Evolutionary conservation across 2,888 invertebrate genomes (phyloP).

Genomic region (Seira ritae): DNA sequence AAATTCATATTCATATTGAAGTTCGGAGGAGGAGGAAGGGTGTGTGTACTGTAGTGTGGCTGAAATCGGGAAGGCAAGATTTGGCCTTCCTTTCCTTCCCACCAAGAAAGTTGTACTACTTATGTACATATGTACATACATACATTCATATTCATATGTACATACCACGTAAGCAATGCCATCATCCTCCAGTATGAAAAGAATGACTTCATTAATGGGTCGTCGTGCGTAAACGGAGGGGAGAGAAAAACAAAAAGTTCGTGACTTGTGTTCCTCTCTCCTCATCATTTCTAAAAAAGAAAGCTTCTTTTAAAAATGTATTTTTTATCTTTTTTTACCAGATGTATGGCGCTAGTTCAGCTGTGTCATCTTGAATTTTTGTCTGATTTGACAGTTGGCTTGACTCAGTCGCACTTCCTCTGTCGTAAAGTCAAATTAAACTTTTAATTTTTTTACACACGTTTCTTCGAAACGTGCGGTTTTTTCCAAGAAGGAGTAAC

Average conservation of each 20-base stretch:
- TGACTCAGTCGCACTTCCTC: too few relatives aligned
- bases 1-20: conserved; percentile 43
- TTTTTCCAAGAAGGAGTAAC: too few relatives aligned
- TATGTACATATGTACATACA: too few relatives aligned
- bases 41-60: neutral
- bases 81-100: conserved; percentile 4
- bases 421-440: conserved; percentile 10
- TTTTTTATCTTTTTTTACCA: conserved; percentile 7
- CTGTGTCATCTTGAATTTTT: conserved; percentile 8
- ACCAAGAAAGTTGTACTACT: too few relatives aligned
- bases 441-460: neutral
- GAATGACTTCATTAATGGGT: conserved; percentile 43
- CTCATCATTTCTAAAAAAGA: conserved; percentile 11
- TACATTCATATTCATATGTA: too few relatives aligned
- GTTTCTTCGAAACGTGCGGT: neutral
- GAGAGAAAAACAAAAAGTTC: conserved; percentile 22
- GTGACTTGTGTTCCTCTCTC: conserved; percentile 14
- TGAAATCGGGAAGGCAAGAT: too few relatives aligned
- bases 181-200: too few relatives aligned
- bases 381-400: neutral
- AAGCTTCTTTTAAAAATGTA: neutral
- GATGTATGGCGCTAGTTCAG: neutral
- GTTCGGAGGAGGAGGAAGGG: neutral
- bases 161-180: conserved; percentile 8
- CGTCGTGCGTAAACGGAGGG: conserved; percentile 40